Evolutionary conservation across 2,113 vertebrate species (phyloP).

Genomic region (Aldabrachelys gigantea): DNA sequence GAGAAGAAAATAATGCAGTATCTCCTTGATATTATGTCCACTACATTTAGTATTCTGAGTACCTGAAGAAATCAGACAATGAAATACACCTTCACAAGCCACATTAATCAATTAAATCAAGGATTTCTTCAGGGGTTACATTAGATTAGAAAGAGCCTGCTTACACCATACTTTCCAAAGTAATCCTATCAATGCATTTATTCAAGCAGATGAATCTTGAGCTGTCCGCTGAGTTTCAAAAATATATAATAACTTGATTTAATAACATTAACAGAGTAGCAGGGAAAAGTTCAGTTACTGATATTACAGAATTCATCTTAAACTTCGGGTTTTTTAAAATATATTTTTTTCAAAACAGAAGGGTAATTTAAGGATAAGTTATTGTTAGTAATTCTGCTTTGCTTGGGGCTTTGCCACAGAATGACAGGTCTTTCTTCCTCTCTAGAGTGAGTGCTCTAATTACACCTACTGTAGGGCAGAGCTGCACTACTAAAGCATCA

Average conservation of each 20-base stretch:
- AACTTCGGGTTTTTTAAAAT: neutral
- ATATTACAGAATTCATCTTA: conserved; percentile 6
- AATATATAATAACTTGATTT: conserved; percentile 30
- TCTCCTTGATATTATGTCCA: conserved; percentile 19
- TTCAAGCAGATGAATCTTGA: conserved; percentile 13
- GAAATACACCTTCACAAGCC: neutral
- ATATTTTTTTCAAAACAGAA: conserved; percentile 25
- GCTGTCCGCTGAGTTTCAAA: conserved; percentile 51
- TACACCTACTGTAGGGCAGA: conserved; percentile 79
- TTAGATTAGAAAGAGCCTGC: neutral
- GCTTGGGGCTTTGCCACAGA: conserved; percentile 83
- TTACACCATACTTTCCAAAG: neutral
- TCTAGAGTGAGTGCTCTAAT: conserved; percentile 81
- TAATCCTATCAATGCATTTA: conserved; percentile 14
- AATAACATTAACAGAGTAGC: conserved; percentile 30
- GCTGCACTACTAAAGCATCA: conserved; percentile 75
- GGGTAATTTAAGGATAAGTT: conserved; percentile 39
- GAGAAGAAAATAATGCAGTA: conserved; percentile 16
- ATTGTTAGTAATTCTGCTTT: conserved; percentile 55
- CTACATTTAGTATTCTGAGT: neutral
- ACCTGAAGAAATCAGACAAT: conserved; percentile 20
- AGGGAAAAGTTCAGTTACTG: conserved; percentile 25
- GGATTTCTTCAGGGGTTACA: neutral
- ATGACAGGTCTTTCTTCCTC: conserved; percentile 84
- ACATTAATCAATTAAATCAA: neutral